phyloP scores from a whole-genome alignment of 2,888 invertebrate species.

The Drosophila prolongata region DNA sequence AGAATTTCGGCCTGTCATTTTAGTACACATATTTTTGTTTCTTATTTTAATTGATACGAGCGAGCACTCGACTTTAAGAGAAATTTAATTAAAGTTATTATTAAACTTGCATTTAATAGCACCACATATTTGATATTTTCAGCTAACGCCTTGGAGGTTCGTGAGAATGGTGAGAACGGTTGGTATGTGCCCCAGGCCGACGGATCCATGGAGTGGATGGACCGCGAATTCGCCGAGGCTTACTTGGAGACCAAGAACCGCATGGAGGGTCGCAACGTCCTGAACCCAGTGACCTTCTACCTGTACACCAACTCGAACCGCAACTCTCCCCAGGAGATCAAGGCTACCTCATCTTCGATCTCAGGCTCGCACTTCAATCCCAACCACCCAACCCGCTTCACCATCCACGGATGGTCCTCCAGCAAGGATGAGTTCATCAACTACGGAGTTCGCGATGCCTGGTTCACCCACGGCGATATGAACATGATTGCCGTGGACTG shows the following conservation, averaged over 20 bases:
- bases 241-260: conserved; percentile 57
- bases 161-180: conserved; percentile 71
- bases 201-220: conserved; percentile 65
- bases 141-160: conserved; percentile 56
- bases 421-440: conserved; percentile 76
- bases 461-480: conserved; percentile 86
- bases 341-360: conserved; percentile 47
- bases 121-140: neutral
- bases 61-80: too few species aligned
- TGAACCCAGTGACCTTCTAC: conserved; percentile 72
- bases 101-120: too few species aligned
- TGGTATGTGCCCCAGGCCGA: conserved; percentile 70
- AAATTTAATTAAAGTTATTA: too few species aligned
- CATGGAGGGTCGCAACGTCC: conserved; percentile 44
- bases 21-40: too few species aligned
- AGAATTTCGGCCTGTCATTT: too few species aligned
- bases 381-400: conserved; percentile 69
- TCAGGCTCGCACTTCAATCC: conserved; percentile 59
- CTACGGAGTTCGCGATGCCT: conserved; percentile 83
- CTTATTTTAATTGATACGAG: too few species aligned
- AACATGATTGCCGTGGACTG: conserved; percentile 88
- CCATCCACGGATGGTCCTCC: conserved; percentile 86
- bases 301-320: conserved; percentile 74
- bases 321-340: conserved; percentile 58
- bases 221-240: conserved; percentile 58